phyloP scores from a whole-genome alignment of 2,797 vertebrate genomes.

The Scolopax bukidnonensis region DNA sequence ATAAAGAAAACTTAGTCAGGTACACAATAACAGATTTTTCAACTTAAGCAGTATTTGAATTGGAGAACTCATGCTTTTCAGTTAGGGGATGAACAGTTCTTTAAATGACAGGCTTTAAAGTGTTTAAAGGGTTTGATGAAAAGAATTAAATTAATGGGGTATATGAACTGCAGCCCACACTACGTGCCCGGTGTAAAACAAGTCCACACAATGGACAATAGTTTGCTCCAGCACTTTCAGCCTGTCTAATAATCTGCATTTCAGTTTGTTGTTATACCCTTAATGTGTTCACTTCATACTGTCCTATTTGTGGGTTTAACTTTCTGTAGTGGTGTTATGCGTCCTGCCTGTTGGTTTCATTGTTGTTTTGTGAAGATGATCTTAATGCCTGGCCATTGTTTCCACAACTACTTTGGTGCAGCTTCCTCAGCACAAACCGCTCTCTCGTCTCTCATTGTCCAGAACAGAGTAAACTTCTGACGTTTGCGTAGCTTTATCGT shows the following conservation, averaged over 20 bases:
- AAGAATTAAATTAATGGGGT: not conserved
- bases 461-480: constrained; percentile 57
- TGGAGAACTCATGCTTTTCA: not conserved
- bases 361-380: constrained; percentile 53
- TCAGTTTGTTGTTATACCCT: constrained; percentile 1
- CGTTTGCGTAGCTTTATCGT: constrained; percentile 52
- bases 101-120: not conserved
- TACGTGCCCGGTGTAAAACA: not conserved
- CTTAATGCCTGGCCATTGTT: constrained; percentile 38
- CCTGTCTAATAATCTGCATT: not conserved
- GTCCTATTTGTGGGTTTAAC: constrained; percentile 34
- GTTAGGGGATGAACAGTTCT: not conserved
- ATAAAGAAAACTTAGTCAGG: constrained; percentile 19
- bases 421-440: constrained; percentile 48
- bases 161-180: not conserved
- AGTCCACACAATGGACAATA: not conserved
- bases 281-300: not conserved
- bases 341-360: constrained; percentile 48
- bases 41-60: not conserved
- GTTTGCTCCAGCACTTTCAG: constrained; percentile 7
- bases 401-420: constrained; percentile 57
- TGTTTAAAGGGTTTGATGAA: not conserved
- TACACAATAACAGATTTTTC: not conserved
- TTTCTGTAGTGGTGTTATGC: constrained; percentile 5
- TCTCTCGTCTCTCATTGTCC: constrained; percentile 58